These are phyloP conservation scores for Drosophila neonasuta DNA, from an alignment of 2,888 invertebrate species.

Conservation along the genomic window DNA sequence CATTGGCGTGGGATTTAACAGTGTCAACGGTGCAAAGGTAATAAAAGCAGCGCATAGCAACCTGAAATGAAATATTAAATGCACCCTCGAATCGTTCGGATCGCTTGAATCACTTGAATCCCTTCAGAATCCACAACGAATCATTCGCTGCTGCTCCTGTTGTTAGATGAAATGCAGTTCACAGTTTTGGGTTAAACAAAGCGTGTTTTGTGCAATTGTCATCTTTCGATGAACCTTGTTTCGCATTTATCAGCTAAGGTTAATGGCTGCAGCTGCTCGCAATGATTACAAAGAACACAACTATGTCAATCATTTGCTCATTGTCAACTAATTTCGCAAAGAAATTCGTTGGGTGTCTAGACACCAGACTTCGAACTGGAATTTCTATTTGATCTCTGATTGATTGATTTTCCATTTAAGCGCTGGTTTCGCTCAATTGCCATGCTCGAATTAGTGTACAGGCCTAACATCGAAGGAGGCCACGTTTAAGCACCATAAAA, in stretches of 20 bases:
- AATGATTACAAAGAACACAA: conserved; percentile 6
- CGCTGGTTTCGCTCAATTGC: background rate
- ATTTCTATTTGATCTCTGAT: conserved; percentile 1
- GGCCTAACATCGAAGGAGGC: no score
- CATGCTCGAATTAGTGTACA: background rate
- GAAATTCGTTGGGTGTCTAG: no score
- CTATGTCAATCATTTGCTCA: background rate
- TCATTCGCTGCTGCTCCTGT: background rate
- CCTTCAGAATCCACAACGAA: conserved; percentile 1
- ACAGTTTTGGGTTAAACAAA: conserved; percentile 29
- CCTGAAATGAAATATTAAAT: conserved; percentile 73
- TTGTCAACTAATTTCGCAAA: no score
- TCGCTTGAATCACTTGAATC: conserved; percentile 8
- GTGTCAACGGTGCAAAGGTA: conserved; percentile 73
- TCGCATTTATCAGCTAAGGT: conserved; percentile 35
- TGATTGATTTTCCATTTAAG: conserved; percentile 1
- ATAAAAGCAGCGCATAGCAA: conserved; percentile 66
- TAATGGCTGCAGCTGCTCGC: conserved; percentile 21
- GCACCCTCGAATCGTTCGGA: conserved; percentile 50
- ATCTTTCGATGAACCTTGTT: conserved; percentile 32
- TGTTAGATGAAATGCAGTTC: conserved; percentile 14
- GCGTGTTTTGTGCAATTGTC: conserved; percentile 34
- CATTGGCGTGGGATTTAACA: conserved; percentile 63
- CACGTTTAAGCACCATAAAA: conserved; percentile 56
- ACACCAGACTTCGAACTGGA: background rate